Evolutionary conservation across 2,113 vertebrate genomes (phyloP).

Genomic region (Hoplias malabaricus): DNA sequence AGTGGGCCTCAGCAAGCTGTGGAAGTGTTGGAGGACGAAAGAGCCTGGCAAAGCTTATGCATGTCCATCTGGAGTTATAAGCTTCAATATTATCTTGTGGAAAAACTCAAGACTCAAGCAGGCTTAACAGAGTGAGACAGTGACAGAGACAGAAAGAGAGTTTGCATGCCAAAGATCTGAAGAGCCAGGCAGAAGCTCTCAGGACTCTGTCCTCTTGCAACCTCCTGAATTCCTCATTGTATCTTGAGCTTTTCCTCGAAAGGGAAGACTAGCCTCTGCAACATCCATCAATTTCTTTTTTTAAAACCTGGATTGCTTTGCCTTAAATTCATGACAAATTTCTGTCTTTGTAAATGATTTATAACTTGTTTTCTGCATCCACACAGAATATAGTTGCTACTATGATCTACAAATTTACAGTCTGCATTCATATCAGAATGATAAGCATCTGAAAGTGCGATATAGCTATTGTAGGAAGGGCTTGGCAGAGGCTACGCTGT

Average conservation of each 20-base stretch:
- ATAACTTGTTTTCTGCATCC: background rate
- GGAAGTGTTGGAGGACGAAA: background rate
- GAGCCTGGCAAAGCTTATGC: slow-evolving; percentile 1
- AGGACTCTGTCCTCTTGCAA: background rate
- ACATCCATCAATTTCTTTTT: background rate
- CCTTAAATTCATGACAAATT: too few species aligned
- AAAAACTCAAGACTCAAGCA: slow-evolving; percentile 16
- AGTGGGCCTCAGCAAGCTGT: slow-evolving; percentile 1
- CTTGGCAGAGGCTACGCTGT: slow-evolving; percentile 20
- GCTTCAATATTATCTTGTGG: background rate
- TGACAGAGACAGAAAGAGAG: background rate
- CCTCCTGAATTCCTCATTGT: slow-evolving; percentile 10
- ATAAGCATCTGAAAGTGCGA: slow-evolving; percentile 47
- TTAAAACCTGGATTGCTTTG: background rate
- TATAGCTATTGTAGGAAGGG: slow-evolving; percentile 46
- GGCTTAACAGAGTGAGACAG: background rate
- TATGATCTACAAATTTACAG: background rate
- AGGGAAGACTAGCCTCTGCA: background rate
- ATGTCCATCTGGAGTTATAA: slow-evolving; percentile 22
- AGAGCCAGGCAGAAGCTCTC: background rate
- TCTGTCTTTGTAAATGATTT: background rate
- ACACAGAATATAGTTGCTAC: background rate
- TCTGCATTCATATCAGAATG: slow-evolving; percentile 11
- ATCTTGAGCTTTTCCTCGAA: background rate
- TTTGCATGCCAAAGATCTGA: background rate